Conservation (phyloP, 2,113 vertebrate species). For the Ginglymostoma cirratum region DNA sequence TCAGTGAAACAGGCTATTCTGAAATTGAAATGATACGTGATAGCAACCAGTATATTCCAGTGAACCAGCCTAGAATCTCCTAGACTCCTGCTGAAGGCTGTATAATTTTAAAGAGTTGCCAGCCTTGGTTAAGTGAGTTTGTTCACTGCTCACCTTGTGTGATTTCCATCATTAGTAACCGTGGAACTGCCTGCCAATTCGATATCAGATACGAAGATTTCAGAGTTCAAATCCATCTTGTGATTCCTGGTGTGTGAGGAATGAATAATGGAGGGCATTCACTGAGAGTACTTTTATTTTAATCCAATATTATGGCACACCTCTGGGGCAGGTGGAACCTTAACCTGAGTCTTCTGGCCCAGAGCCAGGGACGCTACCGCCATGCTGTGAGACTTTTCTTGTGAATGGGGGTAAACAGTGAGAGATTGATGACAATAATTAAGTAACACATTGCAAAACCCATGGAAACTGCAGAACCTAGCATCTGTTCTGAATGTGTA, state of each 20-base stretch:
- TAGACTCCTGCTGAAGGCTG: background rate
- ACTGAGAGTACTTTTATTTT: background rate
- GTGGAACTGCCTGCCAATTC: background rate
- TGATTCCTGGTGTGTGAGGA: background rate
- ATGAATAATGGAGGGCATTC: background rate
- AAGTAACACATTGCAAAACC: background rate
- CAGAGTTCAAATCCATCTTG: background rate
- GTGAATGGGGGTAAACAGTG: background rate
- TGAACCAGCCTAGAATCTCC: background rate
- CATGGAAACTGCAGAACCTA: background rate
- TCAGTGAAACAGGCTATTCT: background rate
- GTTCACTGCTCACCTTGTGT: background rate
- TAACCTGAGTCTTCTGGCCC: no score
- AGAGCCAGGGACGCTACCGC: no score
- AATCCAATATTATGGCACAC: no score
- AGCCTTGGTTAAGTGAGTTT: background rate
- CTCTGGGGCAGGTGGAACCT: no score
- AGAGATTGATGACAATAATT: background rate
- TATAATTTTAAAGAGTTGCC: background rate
- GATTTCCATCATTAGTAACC: background rate
- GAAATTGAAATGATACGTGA: background rate
- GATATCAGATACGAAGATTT: background rate
- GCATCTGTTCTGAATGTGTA: background rate
- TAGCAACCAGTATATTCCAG: background rate
- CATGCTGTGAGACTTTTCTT: no score